Evolutionary conservation across 1,140 invertebrate species (phyloP).

Genomic region (Lucilia cuprina): DNA sequence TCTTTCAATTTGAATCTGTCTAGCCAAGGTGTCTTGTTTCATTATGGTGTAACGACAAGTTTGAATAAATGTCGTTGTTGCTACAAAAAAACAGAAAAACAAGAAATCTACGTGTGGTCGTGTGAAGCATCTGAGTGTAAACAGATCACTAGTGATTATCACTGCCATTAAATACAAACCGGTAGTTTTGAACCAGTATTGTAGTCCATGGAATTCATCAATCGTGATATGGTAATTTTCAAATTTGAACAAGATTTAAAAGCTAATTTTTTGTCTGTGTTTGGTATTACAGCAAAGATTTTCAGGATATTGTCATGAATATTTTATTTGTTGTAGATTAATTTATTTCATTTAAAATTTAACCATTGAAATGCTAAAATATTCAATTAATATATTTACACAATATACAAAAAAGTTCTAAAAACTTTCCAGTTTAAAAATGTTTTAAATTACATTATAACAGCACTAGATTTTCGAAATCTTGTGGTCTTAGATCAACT

Average conservation of each 20-base stretch:
- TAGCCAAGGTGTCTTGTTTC: slow-evolving; percentile 16
- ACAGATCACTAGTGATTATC: slow-evolving; percentile 1
- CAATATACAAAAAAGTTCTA: too few relatives aligned
- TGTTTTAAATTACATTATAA: too few relatives aligned
- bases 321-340: neutral
- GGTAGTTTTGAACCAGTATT: slow-evolving; percentile 17
- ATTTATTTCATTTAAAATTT: neutral
- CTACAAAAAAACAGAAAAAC: neutral
- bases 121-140: slow-evolving; percentile 5
- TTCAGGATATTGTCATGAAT: neutral
- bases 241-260: neutral
- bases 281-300: neutral
- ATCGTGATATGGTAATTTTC: slow-evolving; percentile 14
- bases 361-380: neutral
- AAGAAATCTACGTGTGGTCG: slow-evolving; percentile 21
- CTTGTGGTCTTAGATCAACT: too few relatives aligned
- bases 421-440: too few relatives aligned
- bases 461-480: too few relatives aligned
- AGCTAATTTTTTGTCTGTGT: neutral
- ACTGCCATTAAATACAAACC: neutral
- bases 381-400: too few relatives aligned
- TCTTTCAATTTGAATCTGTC: slow-evolving; percentile 14
- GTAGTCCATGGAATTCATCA: neutral
- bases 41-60: slow-evolving; percentile 10
- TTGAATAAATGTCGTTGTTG: neutral